Evolutionary conservation across 2,797 vertebrate species (phyloP).

Genomic region (Acrossocheilus wenchowensis): DNA sequence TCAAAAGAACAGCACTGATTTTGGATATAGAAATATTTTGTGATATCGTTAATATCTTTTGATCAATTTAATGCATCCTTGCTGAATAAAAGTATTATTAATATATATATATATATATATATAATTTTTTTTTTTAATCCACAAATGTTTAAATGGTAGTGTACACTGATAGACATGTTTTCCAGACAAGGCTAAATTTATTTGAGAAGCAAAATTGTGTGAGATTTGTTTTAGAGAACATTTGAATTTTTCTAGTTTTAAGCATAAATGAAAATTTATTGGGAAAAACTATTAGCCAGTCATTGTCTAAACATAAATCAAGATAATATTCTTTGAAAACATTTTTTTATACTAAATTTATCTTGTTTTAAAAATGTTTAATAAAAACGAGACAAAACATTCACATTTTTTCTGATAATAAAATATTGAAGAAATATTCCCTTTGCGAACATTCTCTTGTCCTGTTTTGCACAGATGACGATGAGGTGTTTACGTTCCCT

Average conservation of each 20-base stretch:
- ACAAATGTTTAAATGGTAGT: too few relatives aligned
- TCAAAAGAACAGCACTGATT: too few relatives aligned
- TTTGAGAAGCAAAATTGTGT: not conserved
- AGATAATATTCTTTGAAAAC: too few relatives aligned
- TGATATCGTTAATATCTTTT: too few relatives aligned
- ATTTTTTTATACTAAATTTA: not conserved
- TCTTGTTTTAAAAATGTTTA: not conserved
- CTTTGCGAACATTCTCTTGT: not conserved
- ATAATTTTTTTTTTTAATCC: too few relatives aligned
- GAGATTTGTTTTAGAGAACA: not conserved
- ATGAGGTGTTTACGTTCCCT: conserved; percentile 94
- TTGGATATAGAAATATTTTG: too few relatives aligned
- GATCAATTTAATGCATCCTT: too few relatives aligned
- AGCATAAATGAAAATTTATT: not conserved
- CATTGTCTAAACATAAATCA: not conserved
- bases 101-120: too few relatives aligned
- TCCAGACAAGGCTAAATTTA: not conserved
- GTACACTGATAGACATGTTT: too few relatives aligned
- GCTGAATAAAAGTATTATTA: too few relatives aligned
- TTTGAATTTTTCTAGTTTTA: not conserved
- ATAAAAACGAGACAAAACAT: not conserved
- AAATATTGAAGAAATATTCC: not conserved
- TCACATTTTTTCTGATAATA: not conserved
- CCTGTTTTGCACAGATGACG: conserved; percentile 78
- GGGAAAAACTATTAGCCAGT: not conserved